These are phyloP conservation scores for Natrix natrix DNA, from an alignment of 2,797 vertebrate genomes.

Conservation along the genomic window DNA sequence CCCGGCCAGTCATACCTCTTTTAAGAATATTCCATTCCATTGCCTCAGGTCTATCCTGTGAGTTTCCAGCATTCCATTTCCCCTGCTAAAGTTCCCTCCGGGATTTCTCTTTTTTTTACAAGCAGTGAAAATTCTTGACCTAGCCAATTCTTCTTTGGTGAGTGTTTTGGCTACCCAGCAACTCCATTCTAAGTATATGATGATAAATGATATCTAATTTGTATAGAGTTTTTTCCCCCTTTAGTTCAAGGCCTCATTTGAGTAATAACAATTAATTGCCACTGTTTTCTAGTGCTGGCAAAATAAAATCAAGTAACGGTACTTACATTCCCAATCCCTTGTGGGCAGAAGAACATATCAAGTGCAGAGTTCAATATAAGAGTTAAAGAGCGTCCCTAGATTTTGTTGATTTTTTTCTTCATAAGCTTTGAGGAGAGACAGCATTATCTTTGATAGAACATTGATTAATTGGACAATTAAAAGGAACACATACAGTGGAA, in stretches of 20 bases:
- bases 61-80: neutral
- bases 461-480: constrained; percentile 21
- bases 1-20: neutral
- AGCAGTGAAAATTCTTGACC: neutral
- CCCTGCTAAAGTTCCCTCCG: neutral
- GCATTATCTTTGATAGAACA: neutral
- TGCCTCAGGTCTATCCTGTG: neutral
- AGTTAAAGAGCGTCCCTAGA: neutral
- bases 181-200: neutral
- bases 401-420: neutral
- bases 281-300: neutral
- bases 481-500: constrained; percentile 14
- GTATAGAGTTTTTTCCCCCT: neutral
- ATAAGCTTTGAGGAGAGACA: neutral
- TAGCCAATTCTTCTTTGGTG: neutral
- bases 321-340: neutral
- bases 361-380: neutral
- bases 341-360: neutral
- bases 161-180: neutral
- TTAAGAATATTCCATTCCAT: neutral
- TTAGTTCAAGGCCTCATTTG: neutral
- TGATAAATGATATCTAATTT: neutral
- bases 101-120: neutral
- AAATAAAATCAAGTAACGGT: neutral
- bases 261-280: neutral